Base-by-base conservation (phyloP, 2,113 vertebrate species). In the Ictidomys tridecemlineatus region DNA sequence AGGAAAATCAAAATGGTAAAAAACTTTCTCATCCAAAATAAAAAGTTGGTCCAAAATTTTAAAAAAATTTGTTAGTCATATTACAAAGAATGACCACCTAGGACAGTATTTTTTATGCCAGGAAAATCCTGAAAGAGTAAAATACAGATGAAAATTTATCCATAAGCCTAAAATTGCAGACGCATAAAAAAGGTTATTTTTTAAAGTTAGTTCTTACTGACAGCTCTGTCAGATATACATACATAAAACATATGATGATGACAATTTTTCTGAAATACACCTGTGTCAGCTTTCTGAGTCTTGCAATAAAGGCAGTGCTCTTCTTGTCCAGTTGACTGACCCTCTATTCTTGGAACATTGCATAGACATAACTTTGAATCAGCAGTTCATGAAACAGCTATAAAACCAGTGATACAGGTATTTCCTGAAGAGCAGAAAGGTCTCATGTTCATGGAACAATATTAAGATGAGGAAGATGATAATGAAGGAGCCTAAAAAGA, bases 401-500 rank as follows among this genome's bases (percentile, higher is more conserved):
- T 98, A 99, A 99, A 99, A 98, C 98, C 98, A 99, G 98, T 99
- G 98, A 98, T 99, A 98, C 98, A 99, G 98, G 99, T 99, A 98
- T 99, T 99, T 99, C 99, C 99, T 99, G 99, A 99, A 99, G 99
- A 99, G 99, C 99, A 99, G 99, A 99, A 99, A 98, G 97, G 98
- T 98, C 97, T 98, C 97, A 98, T 98, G 98, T 99, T 99, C 98
- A 98, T 98, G 97, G 98, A 98, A 99, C 98, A 98, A 98, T 99
- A 99, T 99, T 99, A 99, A 98, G 99, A 99, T 97, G 99, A 99
- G 93, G 99, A 99, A 95, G 99, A 99, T 98, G 99, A 99, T 98
- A 99, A 98, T 94, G 99, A 99, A 98, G 99, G 99, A 97, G 99
- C 99, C 99, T 99, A 98, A 82, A 98, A 98, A 83, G 65, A 93